Evolutionary conservation across 2,113 vertebrate genomes (phyloP), one percentile per base, ranked within the genome.

Genomic region (Setophaga coronata): DNA sequence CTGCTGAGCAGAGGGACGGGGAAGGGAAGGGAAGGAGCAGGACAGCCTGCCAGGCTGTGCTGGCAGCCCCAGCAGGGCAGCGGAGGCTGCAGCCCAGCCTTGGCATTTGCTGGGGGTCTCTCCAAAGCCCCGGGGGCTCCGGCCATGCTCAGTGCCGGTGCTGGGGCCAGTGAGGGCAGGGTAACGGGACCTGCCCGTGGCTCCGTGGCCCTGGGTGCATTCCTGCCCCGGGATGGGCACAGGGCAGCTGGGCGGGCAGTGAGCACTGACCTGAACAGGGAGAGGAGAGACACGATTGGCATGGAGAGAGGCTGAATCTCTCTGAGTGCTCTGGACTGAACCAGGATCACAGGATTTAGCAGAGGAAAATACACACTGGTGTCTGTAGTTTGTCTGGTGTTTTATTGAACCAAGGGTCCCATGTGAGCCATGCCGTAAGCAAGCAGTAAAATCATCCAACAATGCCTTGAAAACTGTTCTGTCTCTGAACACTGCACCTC

Each of bases 391-490:
- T 85, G 89, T 82, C 84, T 95, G 87, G 0, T 57, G 92, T 77
- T 95, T 94, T 94, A 96, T 96, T 90, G 94, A 95, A 78, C 87
- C 58, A 7, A 9, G 82, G 64, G 73, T 94, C 93, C 84, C 95
- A 23, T 25, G 91, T 72, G 84, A 85, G 87, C 91, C 50, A 1
- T 83, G 76, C 80, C 61, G 90, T 70, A 61, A 93, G 87, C 14
- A 82, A 91, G 93, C 85, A 83, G 82, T 73, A 92, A 96, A 94
- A 95, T 86, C 89, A 79, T 94, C 74, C 94, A 91, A 50, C 94
- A 93, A 50, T 76, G 84, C 84, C 78, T 95, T 45, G 66, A 82
- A 85, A 95, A 89, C 89, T 84, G 72, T 54, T 87, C 69, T 94
- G 83, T 64, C 83, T 89, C 89, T 61, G 79, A 95, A 40, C 87